phyloP scores from a whole-genome alignment of 2,888 invertebrate species.

The Pammene fasciana region DNA sequence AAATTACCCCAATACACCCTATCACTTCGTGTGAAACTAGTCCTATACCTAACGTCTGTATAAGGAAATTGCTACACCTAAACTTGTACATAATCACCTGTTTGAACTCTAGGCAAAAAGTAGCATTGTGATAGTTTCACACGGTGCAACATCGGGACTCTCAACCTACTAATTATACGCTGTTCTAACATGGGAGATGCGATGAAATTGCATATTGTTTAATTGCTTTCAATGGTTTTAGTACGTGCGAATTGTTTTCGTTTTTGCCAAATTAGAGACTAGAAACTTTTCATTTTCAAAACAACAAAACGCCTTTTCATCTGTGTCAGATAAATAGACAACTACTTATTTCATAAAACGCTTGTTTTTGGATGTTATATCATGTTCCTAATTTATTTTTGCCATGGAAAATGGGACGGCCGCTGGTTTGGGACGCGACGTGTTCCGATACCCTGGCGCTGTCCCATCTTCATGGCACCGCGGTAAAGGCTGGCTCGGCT shows the following conservation, averaged over 20 bases:
- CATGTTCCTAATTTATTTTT: too few relatives aligned
- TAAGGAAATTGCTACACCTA: constrained; percentile 27
- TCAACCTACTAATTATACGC: constrained; percentile 32
- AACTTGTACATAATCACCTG: constrained; percentile 26
- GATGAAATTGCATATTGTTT: constrained; percentile 33
- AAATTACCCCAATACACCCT: too few relatives aligned
- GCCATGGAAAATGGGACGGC: too few relatives aligned
- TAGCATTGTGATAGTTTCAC: constrained; percentile 40
- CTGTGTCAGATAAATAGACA: too few relatives aligned
- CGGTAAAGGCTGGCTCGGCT: too few relatives aligned
- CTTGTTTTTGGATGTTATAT: too few relatives aligned
- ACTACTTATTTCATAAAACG: too few relatives aligned
- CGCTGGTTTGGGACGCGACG: too few relatives aligned
- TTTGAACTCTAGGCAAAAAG: constrained; percentile 34
- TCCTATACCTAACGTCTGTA: constrained; percentile 6
- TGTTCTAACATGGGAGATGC: constrained; percentile 19
- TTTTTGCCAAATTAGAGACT: constrained; percentile 21
- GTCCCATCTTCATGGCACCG: too few relatives aligned
- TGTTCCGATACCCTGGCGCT: too few relatives aligned
- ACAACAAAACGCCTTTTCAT: too few relatives aligned
- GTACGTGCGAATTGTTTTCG: constrained; percentile 26
- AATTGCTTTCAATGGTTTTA: constrained; percentile 31
- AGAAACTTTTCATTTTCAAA: constrained; percentile 21
- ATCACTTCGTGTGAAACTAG: constrained; percentile 14
- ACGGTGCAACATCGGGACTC: constrained; percentile 41